Evolutionary conservation across 2,888 invertebrate species (phyloP).

Genomic region (Phytoseiulus persimilis): DNA sequence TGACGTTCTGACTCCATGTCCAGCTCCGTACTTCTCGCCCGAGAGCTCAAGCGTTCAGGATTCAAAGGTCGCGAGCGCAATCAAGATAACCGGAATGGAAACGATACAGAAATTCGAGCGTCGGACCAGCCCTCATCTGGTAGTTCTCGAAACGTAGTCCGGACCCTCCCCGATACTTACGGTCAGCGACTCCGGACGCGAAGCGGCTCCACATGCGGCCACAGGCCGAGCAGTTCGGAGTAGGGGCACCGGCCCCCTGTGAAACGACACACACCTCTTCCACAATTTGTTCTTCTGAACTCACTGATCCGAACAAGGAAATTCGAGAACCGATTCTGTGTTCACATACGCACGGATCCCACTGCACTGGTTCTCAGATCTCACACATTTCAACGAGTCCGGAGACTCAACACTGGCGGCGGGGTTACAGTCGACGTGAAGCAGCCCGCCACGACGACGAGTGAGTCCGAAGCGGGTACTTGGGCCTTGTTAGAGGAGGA

Average conservation of each 20-base stretch:
- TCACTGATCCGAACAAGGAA: background rate
- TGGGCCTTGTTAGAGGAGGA: constrained; percentile 39
- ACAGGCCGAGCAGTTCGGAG: background rate
- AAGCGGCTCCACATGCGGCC: background rate
- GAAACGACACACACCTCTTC: background rate
- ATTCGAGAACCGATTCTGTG: background rate
- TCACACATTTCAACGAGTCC: background rate
- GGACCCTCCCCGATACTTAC: background rate
- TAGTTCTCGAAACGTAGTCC: background rate
- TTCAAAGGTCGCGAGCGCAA: too few relatives aligned
- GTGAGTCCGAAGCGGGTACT: constrained; percentile 5
- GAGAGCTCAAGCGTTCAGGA: too few relatives aligned
- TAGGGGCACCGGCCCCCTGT: background rate
- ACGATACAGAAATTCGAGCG: too few relatives aligned
- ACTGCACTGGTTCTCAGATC: background rate
- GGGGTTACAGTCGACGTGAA: background rate
- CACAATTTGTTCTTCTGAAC: background rate
- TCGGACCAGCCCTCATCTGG: too few relatives aligned
- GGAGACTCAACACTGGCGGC: background rate
- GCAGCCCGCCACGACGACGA: background rate
- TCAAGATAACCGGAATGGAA: too few relatives aligned
- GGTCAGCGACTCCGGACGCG: background rate
- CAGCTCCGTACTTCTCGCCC: too few relatives aligned
- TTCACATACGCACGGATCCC: background rate
- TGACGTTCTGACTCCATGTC: too few relatives aligned